Percentiles rank a stretch among this genome's conserved stretches.
Evolutionary conservation across 2,888 invertebrate species (phyloP).

Genomic region (Galeruca laticollis): DNA sequence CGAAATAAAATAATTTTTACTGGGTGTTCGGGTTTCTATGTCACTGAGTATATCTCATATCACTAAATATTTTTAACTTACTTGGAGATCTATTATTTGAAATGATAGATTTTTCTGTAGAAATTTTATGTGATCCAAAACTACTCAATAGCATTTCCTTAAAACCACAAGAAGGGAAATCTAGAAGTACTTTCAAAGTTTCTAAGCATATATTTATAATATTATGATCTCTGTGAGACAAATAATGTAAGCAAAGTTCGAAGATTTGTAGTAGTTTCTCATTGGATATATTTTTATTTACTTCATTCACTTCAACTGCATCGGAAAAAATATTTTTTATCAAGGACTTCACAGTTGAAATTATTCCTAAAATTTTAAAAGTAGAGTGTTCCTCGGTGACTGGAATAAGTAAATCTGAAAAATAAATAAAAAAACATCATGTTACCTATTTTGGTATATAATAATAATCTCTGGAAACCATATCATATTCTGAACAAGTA

Average conservation of each 20-base stretch:
- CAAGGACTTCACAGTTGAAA: conserved; percentile 75
- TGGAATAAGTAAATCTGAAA: conserved; percentile 62
- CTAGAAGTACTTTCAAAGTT: conserved; percentile 75
- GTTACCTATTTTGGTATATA: no score
- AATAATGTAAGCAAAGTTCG: conserved; percentile 80
- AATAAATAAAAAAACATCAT: conserved; percentile 21
- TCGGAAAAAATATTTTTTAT: conserved; percentile 69
- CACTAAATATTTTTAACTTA: conserved; percentile 62
- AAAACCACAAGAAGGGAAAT: conserved; percentile 69
- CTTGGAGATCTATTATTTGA: conserved; percentile 66
- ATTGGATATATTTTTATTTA: conserved; percentile 26
- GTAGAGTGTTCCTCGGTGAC: conserved; percentile 63
- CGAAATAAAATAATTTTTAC: no score
- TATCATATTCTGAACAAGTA: no score
- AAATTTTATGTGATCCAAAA: conserved; percentile 65
- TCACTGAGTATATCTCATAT: no score
- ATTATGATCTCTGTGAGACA: conserved; percentile 83
- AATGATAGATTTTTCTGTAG: conserved; percentile 49
- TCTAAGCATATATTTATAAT: conserved; percentile 90
- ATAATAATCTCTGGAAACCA: no score
- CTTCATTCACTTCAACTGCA: conserved; percentile 32
- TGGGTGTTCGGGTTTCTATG: no score
- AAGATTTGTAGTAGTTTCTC: conserved; percentile 70
- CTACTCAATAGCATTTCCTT: conserved; percentile 69
- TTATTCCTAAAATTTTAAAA: conserved; percentile 73